phyloP scores from a whole-genome alignment of 30 jellyfish, hydroid and myxozoan species.

The Aurelia aurita region DNA sequence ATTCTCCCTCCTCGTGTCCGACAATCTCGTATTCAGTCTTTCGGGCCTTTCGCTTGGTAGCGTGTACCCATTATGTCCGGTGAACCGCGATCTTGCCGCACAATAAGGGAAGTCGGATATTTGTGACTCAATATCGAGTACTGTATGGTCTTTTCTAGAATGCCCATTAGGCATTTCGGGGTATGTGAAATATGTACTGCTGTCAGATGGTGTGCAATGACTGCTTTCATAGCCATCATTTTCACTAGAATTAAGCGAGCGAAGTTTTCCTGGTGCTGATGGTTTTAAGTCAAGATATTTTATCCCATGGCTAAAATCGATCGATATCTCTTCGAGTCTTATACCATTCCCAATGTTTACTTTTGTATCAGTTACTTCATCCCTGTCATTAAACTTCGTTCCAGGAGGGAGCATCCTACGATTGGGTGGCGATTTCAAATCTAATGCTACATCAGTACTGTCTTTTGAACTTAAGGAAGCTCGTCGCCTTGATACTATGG shows the following conservation, averaged over 20 bases:
- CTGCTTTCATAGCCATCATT: constrained; percentile 67
- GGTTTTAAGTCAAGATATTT: constrained; percentile 17
- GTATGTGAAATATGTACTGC: constrained; percentile 6
- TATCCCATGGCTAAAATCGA: not conserved
- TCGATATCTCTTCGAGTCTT: constrained; percentile 28
- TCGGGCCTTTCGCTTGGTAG: too few species aligned
- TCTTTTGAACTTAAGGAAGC: constrained; percentile 12
- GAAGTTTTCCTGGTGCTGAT: constrained; percentile 7
- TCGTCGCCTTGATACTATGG: not conserved
- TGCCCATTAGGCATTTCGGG: constrained; percentile 7
- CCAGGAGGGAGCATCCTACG: not conserved
- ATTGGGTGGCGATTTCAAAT: constrained; percentile 6
- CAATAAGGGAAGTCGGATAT: constrained; percentile 64
- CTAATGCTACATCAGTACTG: constrained; percentile 40
- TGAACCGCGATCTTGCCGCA: not conserved
- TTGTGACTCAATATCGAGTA: constrained; percentile 62
- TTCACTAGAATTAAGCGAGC: constrained; percentile 59
- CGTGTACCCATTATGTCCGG: too few species aligned
- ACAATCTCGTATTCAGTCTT: not conserved
- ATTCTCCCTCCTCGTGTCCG: not conserved
- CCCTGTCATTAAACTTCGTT: constrained; percentile 1
- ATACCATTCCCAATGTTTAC: constrained; percentile 14
- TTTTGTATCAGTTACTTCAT: not conserved
- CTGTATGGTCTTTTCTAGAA: not conserved
- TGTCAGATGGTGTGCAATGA: constrained; percentile 39